Evolutionary conservation across 2,888 invertebrate genomes (phyloP).

Genomic region (Vesta saturnalis): DNA sequence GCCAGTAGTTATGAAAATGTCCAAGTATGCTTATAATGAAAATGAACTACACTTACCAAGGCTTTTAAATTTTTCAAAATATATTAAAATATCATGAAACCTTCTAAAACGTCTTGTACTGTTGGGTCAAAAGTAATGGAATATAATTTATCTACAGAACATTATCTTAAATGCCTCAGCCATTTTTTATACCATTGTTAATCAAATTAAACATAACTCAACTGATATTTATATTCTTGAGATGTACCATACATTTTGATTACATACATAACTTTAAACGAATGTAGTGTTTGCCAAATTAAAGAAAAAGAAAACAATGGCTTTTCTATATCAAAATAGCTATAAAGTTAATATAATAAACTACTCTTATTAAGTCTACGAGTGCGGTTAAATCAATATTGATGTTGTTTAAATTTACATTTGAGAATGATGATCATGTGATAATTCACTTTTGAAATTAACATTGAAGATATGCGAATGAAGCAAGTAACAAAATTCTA

Average conservation of each 20-base stretch:
- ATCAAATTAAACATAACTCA: slow-evolving; percentile 25
- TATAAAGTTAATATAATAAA: slow-evolving; percentile 32
- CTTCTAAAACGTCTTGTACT: slow-evolving; percentile 25
- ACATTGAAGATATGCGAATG: slow-evolving; percentile 21
- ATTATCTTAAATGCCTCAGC: slow-evolving; percentile 27
- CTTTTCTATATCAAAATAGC: slow-evolving; percentile 39
- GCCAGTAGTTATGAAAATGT: slow-evolving; percentile 26
- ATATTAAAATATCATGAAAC: slow-evolving; percentile 2
- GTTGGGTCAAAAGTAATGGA: slow-evolving; percentile 15
- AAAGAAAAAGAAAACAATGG: slow-evolving; percentile 32
- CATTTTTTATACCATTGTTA: slow-evolving; percentile 10
- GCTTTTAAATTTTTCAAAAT: background rate
- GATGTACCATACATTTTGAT: slow-evolving; percentile 31
- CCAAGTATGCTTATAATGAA: slow-evolving; percentile 24
- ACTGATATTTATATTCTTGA: slow-evolving; percentile 32
- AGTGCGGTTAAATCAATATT: slow-evolving; percentile 27
- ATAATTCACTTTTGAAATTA: slow-evolving; percentile 14
- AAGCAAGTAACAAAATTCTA: slow-evolving; percentile 29
- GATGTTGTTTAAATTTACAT: slow-evolving; percentile 15
- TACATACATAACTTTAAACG: slow-evolving; percentile 32
- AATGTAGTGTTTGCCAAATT: slow-evolving; percentile 30
- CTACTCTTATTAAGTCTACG: slow-evolving; percentile 38
- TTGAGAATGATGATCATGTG: slow-evolving; percentile 19
- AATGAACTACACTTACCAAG: background rate
- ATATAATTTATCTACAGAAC: slow-evolving; percentile 32